These are phyloP conservation scores for Psammodynastes pulverulentus DNA, from an alignment of 2,113 vertebrate genomes.

Conservation along the genomic window DNA sequence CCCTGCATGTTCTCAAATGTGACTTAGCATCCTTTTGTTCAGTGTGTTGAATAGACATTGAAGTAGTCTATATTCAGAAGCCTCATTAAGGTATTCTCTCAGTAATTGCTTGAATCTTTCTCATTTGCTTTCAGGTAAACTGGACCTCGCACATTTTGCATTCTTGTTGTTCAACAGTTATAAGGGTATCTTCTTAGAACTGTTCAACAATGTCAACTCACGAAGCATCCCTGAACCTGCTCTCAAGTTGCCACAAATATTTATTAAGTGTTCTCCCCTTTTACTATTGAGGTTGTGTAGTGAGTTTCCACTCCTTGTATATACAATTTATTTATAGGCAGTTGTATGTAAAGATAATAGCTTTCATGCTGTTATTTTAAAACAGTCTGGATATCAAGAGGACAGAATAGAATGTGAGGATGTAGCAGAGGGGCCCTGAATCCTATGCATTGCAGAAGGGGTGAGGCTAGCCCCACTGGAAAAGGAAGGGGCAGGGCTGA, in stretches of 20 bases:
- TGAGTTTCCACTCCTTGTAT: background rate
- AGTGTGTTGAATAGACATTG: background rate
- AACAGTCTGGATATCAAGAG: background rate
- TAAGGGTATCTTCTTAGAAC: background rate
- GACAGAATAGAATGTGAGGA: background rate
- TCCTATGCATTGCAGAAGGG: background rate
- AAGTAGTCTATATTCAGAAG: conserved; percentile 5
- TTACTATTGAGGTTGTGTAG: background rate
- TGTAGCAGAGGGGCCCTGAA: background rate
- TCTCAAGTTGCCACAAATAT: background rate
- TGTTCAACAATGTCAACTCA: background rate
- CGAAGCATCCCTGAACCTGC: too few relatives aligned
- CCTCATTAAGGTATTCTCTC: conserved; percentile 15
- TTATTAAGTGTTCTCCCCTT: background rate
- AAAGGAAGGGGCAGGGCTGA: background rate
- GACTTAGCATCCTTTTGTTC: background rate
- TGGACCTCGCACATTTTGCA: background rate
- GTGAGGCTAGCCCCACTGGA: background rate
- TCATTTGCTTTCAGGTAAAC: background rate
- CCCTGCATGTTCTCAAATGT: background rate
- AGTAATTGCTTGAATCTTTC: conserved; percentile 17
- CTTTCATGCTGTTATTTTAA: background rate
- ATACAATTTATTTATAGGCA: background rate
- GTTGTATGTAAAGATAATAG: background rate
- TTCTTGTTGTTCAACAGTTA: background rate